Evolutionary conservation across 2,113 vertebrate species (phyloP).

Genomic region (Seriola aureovittata): DNA sequence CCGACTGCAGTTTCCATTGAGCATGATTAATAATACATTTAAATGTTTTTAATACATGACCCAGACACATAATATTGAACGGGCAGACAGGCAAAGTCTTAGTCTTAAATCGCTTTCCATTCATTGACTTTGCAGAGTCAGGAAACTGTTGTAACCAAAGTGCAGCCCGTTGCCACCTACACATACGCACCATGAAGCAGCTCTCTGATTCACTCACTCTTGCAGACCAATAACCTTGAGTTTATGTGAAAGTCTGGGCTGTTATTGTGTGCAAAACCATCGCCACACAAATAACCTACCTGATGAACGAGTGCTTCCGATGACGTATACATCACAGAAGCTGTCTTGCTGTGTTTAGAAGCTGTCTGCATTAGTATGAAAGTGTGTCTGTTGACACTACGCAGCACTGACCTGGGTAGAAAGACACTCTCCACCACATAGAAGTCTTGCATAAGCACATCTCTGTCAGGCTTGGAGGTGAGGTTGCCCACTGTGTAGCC

Average conservation of each 20-base stretch:
- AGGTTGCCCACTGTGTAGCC: constrained; percentile 98
- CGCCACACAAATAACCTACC: constrained; percentile 6
- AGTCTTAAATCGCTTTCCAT: constrained; percentile 26
- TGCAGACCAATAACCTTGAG: constrained; percentile 38
- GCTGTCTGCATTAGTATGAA: background rate
- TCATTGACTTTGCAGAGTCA: constrained; percentile 38
- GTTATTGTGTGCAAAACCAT: constrained; percentile 4
- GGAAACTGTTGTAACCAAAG: constrained; percentile 22
- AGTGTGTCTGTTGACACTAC: background rate
- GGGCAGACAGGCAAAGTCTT: constrained; percentile 12
- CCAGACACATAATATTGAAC: constrained; percentile 27
- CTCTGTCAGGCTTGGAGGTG: constrained; percentile 96
- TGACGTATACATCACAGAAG: background rate
- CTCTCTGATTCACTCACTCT: constrained; percentile 41
- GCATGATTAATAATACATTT: constrained; percentile 19
- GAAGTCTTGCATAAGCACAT: constrained; percentile 99
- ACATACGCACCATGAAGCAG: constrained; percentile 28
- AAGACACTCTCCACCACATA: constrained; percentile 99
- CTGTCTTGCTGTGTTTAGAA: background rate
- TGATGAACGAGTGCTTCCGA: background rate
- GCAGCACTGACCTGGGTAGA: constrained; percentile 91
- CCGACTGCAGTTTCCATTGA: constrained; percentile 30
- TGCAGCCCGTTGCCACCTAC: constrained; percentile 43
- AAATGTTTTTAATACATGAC: constrained; percentile 14
- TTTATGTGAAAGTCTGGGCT: constrained; percentile 34